These are phyloP conservation scores for Labroides dimidiatus DNA, from an alignment of 2,797 vertebrate species.

Conservation along the genomic window DNA sequence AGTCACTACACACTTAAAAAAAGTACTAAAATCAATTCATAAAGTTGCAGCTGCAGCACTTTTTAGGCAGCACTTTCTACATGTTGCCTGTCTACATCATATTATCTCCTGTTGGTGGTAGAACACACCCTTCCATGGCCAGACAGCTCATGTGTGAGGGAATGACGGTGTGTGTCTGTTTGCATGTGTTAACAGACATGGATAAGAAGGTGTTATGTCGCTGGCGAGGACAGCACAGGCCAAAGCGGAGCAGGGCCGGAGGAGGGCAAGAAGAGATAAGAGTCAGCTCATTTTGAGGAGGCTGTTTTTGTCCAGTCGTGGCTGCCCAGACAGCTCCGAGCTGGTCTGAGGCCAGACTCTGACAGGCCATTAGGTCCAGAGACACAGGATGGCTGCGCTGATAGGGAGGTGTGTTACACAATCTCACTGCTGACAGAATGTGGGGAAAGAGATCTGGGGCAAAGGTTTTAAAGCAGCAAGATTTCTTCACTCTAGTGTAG, in stretches of 20 bases:
- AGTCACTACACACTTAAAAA: slow-evolving; percentile 6
- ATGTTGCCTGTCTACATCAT: not conserved
- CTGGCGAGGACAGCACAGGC: slow-evolving; percentile 56
- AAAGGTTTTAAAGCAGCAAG: slow-evolving; percentile 19
- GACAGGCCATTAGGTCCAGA: slow-evolving; percentile 41
- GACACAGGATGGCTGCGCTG: slow-evolving; percentile 52
- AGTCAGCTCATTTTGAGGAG: slow-evolving; percentile 27
- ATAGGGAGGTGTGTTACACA: slow-evolving; percentile 64
- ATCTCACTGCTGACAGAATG: slow-evolving; percentile 61
- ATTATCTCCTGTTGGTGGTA: slow-evolving; percentile 10
- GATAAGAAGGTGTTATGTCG: slow-evolving; percentile 69
- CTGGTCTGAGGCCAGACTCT: slow-evolving; percentile 32
- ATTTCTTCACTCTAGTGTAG: not conserved
- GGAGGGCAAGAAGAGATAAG: slow-evolving; percentile 58
- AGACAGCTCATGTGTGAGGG: slow-evolving; percentile 21
- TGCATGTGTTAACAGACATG: slow-evolving; percentile 45
- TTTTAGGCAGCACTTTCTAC: not conserved
- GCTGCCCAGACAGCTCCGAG: slow-evolving; percentile 26
- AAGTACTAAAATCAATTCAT: not conserved
- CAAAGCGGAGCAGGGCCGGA: slow-evolving; percentile 19
- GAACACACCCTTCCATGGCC: slow-evolving; percentile 32
- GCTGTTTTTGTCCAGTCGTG: slow-evolving; percentile 29
- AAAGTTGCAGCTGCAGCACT: not conserved
- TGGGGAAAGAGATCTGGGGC: slow-evolving; percentile 34
- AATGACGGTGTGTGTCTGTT: slow-evolving; percentile 15